Base-by-base conservation (phyloP, 1,140 invertebrate genomes). In the Panulirus ornatus region DNA sequence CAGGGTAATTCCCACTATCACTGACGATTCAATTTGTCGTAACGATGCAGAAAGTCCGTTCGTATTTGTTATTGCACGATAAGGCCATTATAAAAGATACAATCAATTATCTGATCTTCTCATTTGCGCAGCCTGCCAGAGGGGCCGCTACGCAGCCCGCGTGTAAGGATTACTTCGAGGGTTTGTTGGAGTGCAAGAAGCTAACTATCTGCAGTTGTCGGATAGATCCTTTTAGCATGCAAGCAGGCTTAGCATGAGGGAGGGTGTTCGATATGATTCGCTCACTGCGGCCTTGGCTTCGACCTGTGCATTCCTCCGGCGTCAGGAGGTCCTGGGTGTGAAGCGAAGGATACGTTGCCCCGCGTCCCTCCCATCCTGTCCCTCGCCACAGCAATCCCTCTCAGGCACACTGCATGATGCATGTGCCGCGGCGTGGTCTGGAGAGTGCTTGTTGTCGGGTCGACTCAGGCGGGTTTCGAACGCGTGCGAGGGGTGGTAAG, bases 21-120 rank as follows among this genome's bases (percentile, higher is more conserved):
- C 63, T 73, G 87, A 70, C 87, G 87, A 88, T 88, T 88, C 87
- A 88, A 88, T 88, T 88, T 88, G 87, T 82, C 78, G 36, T 83
- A 88, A 88, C 87, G 87, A 82, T 73, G 63, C 58, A 70, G 78
- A 81, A 82, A 88, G 78, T 42, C 54, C 87, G 87, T 75, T 71
- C 79, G 87, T 82, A 88, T 88, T 88, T 88, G 87, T 88, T 88
- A 88, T 88, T 88, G 87, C 87, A 88, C 78, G 87, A 78, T 83
- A 82, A 88, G 47, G 87, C 79, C 87, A 83, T 88, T 88, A 88
- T 81, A 88, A 88, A 88, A 88, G 87, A 88, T 88, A 88, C 87
- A 54, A 88, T 88, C 87, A 88, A 88, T 88, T 88, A 88, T 88
- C 87, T 82, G 76, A 88, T 88, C 87, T 86, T 51, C 84, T 82